Evolutionary conservation across 2,113 vertebrate species (phyloP).

Genomic region (Guaruba guarouba): DNA sequence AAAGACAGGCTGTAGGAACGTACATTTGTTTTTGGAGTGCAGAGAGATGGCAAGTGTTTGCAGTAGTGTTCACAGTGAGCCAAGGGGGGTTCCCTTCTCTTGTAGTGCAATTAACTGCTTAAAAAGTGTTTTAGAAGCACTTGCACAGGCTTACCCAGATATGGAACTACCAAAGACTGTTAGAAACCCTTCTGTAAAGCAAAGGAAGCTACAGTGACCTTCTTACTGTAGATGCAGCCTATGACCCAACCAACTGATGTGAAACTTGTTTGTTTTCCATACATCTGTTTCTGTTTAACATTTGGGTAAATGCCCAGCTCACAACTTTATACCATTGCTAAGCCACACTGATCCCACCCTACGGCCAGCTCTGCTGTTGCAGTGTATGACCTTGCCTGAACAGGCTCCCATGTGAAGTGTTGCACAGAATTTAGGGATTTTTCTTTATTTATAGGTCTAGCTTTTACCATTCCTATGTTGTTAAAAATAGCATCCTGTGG

Average conservation of each 20-base stretch:
- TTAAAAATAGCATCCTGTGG: neutral
- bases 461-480: neutral
- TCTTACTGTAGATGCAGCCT: neutral
- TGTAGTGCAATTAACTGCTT: neutral
- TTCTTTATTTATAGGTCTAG: neutral
- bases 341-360: rapidly evolving
- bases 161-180: neutral
- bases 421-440: neutral
- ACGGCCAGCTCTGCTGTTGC: neutral
- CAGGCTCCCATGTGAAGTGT: neutral
- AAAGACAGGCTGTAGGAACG: neutral
- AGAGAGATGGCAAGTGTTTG: neutral
- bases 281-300: neutral
- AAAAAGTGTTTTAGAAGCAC: neutral
- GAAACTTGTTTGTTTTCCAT: neutral
- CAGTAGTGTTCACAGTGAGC: neutral
- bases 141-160: neutral
- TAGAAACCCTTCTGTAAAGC: neutral
- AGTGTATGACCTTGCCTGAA: neutral
- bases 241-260: neutral
- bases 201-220: neutral
- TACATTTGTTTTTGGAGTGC: neutral
- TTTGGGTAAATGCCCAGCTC: neutral
- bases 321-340: neutral
- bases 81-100: neutral